Base-by-base conservation (phyloP, 2,113 vertebrate species). In the Cyprinodon variegatus region DNA sequence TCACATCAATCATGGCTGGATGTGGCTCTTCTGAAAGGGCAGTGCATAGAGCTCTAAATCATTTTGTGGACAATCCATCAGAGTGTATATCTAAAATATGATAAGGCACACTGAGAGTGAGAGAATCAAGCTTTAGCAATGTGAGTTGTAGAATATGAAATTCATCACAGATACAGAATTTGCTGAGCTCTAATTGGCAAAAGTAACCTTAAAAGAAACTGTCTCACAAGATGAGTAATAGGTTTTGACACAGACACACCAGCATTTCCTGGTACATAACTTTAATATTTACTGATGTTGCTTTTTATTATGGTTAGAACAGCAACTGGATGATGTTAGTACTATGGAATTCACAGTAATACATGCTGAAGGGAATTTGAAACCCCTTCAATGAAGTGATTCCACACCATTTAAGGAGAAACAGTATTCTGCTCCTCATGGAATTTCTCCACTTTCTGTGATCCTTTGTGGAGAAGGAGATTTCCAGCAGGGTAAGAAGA, bases 91-190 rank as follows among this genome's bases (percentile, higher is more conserved):
- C 3, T 11, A 50, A 63, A n/a, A 17, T 39, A 63, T 57, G 50
- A 57, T 57, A 15, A n/a, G 50, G 50, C 8, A 57, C 50, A 57
- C 50, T n/a, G 50, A 57, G 50, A n/a, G 50, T 57, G 17, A 57
- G 17, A 57, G 50, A 57, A 57, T 57, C 17, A 62, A n/a, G 3
- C 38, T 76, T 77, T 64, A 29, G 61, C 50, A 57, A 11, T 37
- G 1, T 22, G 45, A 17, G 37, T 12, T 11, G 1, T 10, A 15
- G 17, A 77, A 70, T 64, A 64, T 36, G 17, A 70, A 17, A 10
- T 59, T 70, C 39, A 70, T 70, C 40, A 70, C 40, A 61, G n/a
- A 59, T 39, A 71, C 3, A n/a, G 11, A 53, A 53, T 29, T 61
- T 70, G 37, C 36, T 46, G 15, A 39, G 37, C 17, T 53, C 13